phyloP scores from a whole-genome alignment of 2,888 invertebrate species.

The Stratiomys singularior region DNA sequence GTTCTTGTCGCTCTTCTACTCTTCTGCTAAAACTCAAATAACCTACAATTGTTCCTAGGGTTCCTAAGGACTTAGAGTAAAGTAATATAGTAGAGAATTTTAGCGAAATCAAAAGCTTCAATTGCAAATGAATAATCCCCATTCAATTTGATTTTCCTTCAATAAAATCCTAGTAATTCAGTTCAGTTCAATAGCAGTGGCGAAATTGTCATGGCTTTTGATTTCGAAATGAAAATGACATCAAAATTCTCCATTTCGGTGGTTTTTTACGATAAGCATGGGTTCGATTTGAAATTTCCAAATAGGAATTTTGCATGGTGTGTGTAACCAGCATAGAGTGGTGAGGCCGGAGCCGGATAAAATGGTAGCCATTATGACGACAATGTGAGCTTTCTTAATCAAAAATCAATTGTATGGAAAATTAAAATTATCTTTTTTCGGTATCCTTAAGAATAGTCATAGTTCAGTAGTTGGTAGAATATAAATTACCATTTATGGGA shows the following conservation, averaged over 20 bases:
- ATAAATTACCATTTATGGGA: too few relatives aligned
- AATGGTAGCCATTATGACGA: not conserved
- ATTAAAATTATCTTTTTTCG: constrained; percentile 41
- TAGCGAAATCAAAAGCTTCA: not conserved
- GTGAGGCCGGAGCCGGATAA: not conserved
- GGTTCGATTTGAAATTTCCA: too few relatives aligned
- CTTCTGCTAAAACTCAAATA: too few relatives aligned
- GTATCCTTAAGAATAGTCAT: not conserved
- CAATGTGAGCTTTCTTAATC: constrained; percentile 34
- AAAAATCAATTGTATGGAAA: constrained; percentile 49
- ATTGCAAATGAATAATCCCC: constrained; percentile 14
- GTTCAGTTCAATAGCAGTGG: not conserved
- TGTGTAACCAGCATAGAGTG: too few relatives aligned
- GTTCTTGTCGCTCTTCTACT: too few relatives aligned
- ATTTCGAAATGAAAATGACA: not conserved
- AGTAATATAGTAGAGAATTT: not conserved
- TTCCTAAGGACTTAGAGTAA: too few relatives aligned
- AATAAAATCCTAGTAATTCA: not conserved
- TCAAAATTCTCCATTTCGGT: too few relatives aligned
- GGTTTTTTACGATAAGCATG: too few relatives aligned
- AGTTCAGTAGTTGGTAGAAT: too few relatives aligned
- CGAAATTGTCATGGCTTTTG: not conserved
- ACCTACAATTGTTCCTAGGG: too few relatives aligned
- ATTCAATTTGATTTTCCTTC: constrained; percentile 1
- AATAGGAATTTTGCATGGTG: too few relatives aligned